Percentiles rank a stretch among this genome's conserved stretches.
phyloP scores from a whole-genome alignment of 2,888 invertebrate genomes.

The Leptopilina syphax region DNA sequence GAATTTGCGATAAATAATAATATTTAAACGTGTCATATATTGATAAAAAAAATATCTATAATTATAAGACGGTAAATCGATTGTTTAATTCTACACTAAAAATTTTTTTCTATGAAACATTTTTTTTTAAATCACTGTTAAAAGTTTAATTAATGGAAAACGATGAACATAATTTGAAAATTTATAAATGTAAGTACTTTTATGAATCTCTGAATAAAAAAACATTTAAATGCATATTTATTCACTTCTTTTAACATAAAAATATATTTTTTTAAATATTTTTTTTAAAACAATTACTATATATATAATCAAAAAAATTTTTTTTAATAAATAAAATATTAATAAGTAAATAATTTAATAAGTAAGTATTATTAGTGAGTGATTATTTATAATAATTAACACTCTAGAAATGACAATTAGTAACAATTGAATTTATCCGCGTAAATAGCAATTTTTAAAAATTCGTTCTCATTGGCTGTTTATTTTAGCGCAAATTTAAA shows the following conservation, averaged over 20 bases:
- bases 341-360: no score
- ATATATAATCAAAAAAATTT: no score
- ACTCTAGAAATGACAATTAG: no score
- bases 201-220: neutral
- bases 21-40: constrained; percentile 5
- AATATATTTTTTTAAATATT: neutral
- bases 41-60: neutral
- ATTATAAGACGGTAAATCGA: neutral
- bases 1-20: neutral
- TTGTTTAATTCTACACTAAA: neutral
- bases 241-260: neutral
- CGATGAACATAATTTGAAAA: constrained; percentile 11
- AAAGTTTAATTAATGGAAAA: neutral
- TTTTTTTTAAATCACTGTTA: constrained; percentile 5
- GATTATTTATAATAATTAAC: no score
- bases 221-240: neutral
- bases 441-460: no score
- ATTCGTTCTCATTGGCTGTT: no score
- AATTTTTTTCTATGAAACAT: neutral
- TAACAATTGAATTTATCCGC: no score
- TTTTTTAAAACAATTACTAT: neutral
- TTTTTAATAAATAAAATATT: no score
- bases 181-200: constrained; percentile 8
- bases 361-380: no score
- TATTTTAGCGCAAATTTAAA: no score